Conservation (phyloP, 2,888 invertebrate genomes). For the Tetrapedia diversipes region DNA sequence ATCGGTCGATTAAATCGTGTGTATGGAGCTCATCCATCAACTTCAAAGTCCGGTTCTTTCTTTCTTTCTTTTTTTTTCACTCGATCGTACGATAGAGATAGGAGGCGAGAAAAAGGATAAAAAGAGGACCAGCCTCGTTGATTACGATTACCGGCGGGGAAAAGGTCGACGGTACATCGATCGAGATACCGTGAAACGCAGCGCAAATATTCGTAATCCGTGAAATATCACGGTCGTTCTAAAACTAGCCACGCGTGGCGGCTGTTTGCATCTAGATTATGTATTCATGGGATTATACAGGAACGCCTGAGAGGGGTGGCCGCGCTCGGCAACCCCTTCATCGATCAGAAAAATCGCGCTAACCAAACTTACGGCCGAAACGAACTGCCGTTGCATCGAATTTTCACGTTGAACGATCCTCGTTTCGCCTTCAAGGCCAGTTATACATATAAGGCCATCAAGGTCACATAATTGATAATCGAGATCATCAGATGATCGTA, state of each 20-base stretch:
- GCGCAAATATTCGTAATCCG: constrained; percentile 78
- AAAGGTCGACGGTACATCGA: constrained; percentile 11
- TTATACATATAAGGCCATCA: no score
- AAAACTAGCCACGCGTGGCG: constrained; percentile 79
- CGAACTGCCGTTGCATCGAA: neutral
- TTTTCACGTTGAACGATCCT: no score
- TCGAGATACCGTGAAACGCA: constrained; percentile 72
- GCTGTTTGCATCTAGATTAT: constrained; percentile 81
- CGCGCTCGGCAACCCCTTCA: constrained; percentile 61
- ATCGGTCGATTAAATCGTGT: constrained; percentile 6
- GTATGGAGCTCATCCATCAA: constrained; percentile 44
- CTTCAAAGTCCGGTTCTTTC: neutral
- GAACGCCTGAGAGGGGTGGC: constrained; percentile 49
- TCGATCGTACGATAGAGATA: neutral
- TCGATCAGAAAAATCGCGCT: constrained; percentile 41
- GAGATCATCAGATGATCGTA: no score
- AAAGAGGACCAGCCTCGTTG: neutral
- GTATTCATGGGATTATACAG: constrained; percentile 80
- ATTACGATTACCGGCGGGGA: constrained; percentile 1
- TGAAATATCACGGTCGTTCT: constrained; percentile 81
- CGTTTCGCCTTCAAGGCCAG: no score
- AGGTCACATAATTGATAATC: no score
- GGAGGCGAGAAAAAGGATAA: neutral
- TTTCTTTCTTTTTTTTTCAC: neutral
- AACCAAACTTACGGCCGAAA: neutral